Percentiles rank a stretch among this genome's conserved stretches.
Evolutionary conservation across 2,113 vertebrate species (phyloP).

Genomic region (Hyperopisus bebe): DNA sequence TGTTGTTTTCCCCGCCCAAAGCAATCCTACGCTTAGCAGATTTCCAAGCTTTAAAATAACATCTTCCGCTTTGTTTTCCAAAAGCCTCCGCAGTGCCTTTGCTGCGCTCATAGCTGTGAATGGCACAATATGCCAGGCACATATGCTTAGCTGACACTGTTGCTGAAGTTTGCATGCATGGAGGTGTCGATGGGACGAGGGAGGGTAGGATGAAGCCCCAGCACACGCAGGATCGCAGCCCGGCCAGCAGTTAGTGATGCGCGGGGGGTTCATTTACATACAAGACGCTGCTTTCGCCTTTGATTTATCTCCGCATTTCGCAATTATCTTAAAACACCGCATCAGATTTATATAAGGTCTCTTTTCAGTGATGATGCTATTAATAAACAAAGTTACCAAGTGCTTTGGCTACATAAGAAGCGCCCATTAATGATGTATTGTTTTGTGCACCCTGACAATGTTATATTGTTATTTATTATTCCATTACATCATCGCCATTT

Average conservation of each 20-base stretch:
- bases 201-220: not conserved
- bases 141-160: constrained; percentile 2
- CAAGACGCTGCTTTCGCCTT: constrained; percentile 8
- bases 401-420: constrained; percentile 33
- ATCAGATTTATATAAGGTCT: constrained; percentile 31
- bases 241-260: not conserved
- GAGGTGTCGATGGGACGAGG: not conserved
- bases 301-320: constrained; percentile 27
- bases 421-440: constrained; percentile 41
- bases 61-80: not conserved
- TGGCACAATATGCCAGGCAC: not conserved
- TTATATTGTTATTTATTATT: constrained; percentile 39
- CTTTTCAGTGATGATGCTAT: constrained; percentile 26
- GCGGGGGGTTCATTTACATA: constrained; percentile 22
- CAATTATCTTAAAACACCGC: constrained; percentile 27
- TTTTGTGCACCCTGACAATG: constrained; percentile 31
- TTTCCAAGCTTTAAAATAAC: not conserved
- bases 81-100: not conserved
- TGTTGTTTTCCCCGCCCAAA: not conserved
- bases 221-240: not conserved
- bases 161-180: not conserved
- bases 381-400: constrained; percentile 29
- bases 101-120: not conserved
- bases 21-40: not conserved
- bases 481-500: constrained; percentile 35